Evolutionary conservation across 1,140 invertebrate species (phyloP).

Genomic region (Delia radicum): DNA sequence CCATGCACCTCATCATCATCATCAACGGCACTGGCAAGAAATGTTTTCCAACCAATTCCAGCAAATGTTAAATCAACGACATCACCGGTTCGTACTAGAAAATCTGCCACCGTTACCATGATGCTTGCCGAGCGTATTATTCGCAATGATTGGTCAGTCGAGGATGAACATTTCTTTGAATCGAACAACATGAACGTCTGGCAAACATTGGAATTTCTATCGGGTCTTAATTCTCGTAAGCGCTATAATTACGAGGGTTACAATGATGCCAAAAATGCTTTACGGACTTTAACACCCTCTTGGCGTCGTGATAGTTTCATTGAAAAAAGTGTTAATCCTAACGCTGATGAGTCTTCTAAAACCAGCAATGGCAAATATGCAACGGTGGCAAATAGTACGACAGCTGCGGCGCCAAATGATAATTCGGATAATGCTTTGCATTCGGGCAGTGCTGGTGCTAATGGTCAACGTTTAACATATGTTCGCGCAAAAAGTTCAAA

Average conservation of each 20-base stretch:
- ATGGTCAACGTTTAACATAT: background rate
- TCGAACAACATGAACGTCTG: constrained; percentile 54
- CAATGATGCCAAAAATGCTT: constrained; percentile 44
- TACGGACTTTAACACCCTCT: constrained; percentile 46
- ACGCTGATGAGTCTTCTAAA: background rate
- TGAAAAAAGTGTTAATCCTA: constrained; percentile 34
- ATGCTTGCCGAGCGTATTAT: constrained; percentile 50
- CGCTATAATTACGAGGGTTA: constrained; percentile 52
- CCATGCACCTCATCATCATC: background rate
- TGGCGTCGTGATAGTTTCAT: constrained; percentile 49
- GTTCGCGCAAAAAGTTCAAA: background rate
- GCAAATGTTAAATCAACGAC: background rate
- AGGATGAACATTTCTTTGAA: constrained; percentile 47
- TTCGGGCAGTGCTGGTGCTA: background rate
- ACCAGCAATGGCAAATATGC: background rate
- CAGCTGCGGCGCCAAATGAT: background rate
- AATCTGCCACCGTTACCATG: constrained; percentile 49
- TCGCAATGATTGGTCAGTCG: constrained; percentile 54
- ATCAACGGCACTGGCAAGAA: background rate
- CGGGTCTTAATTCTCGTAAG: constrained; percentile 44
- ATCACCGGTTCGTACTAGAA: constrained; percentile 14
- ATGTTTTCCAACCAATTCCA: background rate
- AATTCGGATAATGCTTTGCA: background rate
- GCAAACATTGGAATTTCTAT: constrained; percentile 51
- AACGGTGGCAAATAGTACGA: background rate